These are phyloP conservation scores for Scaptomyza flava DNA, from an alignment of 2,888 invertebrate species.

Conservation along the genomic window DNA sequence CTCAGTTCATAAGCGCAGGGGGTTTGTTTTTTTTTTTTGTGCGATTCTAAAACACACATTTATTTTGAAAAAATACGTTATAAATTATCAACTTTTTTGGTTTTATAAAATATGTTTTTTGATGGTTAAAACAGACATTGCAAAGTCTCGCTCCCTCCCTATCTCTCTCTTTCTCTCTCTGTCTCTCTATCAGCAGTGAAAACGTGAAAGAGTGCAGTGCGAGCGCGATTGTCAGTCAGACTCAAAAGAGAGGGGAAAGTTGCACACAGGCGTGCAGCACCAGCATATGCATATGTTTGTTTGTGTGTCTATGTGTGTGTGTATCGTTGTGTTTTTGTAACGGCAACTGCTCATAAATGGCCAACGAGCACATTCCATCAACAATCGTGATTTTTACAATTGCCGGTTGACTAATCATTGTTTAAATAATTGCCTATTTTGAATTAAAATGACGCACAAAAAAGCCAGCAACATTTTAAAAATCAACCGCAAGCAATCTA, in stretches of 20 bases:
- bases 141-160: conserved; percentile 40
- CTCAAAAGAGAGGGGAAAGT: conserved; percentile 54
- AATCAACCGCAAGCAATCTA: conserved; percentile 16
- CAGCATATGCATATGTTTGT: conserved; percentile 1
- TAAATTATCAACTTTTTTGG: conserved; percentile 5
- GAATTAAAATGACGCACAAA: conserved; percentile 68
- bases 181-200: not conserved
- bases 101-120: not conserved
- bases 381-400: conserved; percentile 55
- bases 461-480: conserved; percentile 46
- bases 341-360: conserved; percentile 65
- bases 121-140: not conserved
- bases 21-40: conserved; percentile 38
- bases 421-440: conserved; percentile 74
- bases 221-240: conserved; percentile 15
- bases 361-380: conserved; percentile 46
- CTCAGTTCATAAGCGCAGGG: conserved; percentile 16
- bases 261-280: conserved; percentile 22
- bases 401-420: conserved; percentile 69
- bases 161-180: conserved; percentile 15
- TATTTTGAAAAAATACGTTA: conserved; percentile 23
- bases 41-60: not conserved
- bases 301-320: conserved; percentile 2
- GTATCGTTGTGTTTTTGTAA: conserved; percentile 34
- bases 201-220: conserved; percentile 56